These are phyloP conservation scores for Suricata suricatta DNA, from an alignment of 2,113 vertebrate genomes.

Conservation along the genomic window DNA sequence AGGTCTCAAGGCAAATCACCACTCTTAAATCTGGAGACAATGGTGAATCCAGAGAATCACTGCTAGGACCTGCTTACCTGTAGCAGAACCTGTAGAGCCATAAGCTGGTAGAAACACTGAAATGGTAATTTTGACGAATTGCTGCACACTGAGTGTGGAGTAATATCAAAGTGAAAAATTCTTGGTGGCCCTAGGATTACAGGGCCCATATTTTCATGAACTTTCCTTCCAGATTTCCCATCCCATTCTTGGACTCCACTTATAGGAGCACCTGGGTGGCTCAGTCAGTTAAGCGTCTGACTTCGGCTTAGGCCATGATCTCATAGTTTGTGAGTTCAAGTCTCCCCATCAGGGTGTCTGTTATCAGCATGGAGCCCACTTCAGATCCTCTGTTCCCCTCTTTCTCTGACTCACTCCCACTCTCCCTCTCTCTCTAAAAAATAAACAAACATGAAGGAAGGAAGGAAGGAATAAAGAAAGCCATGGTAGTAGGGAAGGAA, in stretches of 20 bases:
- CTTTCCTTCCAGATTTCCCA: neutral
- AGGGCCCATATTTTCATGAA: neutral
- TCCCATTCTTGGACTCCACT: neutral
- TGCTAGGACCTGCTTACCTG: neutral
- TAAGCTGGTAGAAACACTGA: neutral
- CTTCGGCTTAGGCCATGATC: too few species aligned
- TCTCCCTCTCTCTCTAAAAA: too few species aligned
- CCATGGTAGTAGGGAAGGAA: neutral
- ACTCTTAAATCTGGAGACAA: neutral
- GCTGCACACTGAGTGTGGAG: neutral
- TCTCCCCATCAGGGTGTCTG: too few species aligned
- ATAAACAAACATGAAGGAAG: too few species aligned
- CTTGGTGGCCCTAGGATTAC: neutral
- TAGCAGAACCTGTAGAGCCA: neutral
- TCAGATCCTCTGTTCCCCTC: too few species aligned
- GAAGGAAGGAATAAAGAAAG: too few species aligned
- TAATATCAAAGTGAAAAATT: neutral
- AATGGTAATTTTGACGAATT: neutral
- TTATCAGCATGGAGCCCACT: too few species aligned
- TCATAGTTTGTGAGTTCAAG: too few species aligned
- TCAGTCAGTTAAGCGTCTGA: too few species aligned
- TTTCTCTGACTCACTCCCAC: too few species aligned
- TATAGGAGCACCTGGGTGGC: too few species aligned
- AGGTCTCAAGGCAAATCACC: neutral
- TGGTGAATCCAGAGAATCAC: neutral